Conservation (phyloP, 2,888 invertebrate species). For the Rhagonycha lutea region DNA sequence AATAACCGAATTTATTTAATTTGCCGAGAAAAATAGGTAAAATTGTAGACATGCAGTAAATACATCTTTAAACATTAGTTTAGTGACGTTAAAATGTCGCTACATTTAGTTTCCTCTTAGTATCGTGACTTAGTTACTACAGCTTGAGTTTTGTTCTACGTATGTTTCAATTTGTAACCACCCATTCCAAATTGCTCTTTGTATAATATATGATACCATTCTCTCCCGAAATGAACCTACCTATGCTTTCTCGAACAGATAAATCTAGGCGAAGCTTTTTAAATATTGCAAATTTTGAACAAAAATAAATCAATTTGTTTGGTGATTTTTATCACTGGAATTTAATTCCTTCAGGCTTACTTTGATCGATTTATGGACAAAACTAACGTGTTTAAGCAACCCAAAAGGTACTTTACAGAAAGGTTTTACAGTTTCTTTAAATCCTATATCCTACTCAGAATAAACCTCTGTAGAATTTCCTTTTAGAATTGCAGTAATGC, state of each 20-base stretch:
- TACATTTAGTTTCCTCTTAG: conserved; percentile 15
- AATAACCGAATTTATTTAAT: neutral
- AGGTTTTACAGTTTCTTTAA: conserved; percentile 6
- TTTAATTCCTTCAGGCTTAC: neutral
- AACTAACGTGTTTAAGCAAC: neutral
- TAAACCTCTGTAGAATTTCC: conserved; percentile 12
- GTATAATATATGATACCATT: conserved; percentile 16
- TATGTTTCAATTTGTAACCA: conserved; percentile 27
- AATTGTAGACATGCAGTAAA: conserved; percentile 4
- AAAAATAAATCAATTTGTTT: neutral
- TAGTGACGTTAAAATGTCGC: conserved; percentile 22
- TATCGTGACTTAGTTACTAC: conserved; percentile 9
- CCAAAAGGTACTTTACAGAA: neutral
- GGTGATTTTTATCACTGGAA: neutral
- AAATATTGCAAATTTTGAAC: neutral
- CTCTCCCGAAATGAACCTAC: neutral
- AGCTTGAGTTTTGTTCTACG: conserved; percentile 19
- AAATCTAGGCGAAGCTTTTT: neutral
- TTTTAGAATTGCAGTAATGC: conserved; percentile 26
- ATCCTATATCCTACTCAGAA: conserved; percentile 14
- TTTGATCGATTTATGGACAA: conserved; percentile 7
- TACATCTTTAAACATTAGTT: conserved; percentile 22
- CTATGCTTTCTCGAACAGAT: neutral
- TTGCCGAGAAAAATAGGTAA: neutral
- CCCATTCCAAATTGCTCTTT: conserved; percentile 12